These are phyloP conservation scores for Melanotaenia parkinsoni DNA, from an alignment of 2,797 vertebrate species.

Conservation along the genomic window DNA sequence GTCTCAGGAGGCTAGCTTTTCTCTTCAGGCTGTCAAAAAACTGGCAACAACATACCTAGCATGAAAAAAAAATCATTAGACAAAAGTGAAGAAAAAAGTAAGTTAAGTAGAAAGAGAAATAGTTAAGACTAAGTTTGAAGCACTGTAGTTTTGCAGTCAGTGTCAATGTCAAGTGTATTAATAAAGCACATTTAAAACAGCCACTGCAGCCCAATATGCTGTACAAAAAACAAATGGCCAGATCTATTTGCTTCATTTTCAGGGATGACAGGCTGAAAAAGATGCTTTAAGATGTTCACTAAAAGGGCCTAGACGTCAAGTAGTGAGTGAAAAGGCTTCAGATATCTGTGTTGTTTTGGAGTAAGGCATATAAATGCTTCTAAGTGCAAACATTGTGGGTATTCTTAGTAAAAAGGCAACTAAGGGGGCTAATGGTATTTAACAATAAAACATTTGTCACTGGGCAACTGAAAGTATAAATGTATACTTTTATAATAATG, in stretches of 20 bases:
- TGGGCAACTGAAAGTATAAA: background rate
- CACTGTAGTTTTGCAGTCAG: background rate
- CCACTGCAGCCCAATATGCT: too few relatives aligned
- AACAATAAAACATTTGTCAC: background rate
- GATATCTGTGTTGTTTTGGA: background rate
- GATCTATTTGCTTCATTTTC: background rate
- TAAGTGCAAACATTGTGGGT: background rate
- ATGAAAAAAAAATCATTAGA: background rate
- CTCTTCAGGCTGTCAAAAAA: background rate
- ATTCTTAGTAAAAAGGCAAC: background rate
- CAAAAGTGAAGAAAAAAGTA: background rate
- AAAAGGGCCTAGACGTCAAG: background rate
- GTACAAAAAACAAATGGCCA: too few relatives aligned
- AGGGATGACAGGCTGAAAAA: background rate
- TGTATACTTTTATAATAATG: background rate
- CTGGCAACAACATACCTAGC: background rate
- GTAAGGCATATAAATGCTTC: background rate
- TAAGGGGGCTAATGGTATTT: background rate
- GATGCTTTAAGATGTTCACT: background rate
- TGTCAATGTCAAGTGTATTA: too few relatives aligned
- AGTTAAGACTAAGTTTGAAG: too few relatives aligned
- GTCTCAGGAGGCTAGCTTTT: constrained; percentile 14
- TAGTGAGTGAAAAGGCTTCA: background rate
- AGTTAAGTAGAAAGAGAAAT: background rate
- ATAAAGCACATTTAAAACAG: too few relatives aligned